Evolutionary conservation across 1,140 invertebrate genomes (phyloP).

Genomic region (Teleopsis dalmanni): DNA sequence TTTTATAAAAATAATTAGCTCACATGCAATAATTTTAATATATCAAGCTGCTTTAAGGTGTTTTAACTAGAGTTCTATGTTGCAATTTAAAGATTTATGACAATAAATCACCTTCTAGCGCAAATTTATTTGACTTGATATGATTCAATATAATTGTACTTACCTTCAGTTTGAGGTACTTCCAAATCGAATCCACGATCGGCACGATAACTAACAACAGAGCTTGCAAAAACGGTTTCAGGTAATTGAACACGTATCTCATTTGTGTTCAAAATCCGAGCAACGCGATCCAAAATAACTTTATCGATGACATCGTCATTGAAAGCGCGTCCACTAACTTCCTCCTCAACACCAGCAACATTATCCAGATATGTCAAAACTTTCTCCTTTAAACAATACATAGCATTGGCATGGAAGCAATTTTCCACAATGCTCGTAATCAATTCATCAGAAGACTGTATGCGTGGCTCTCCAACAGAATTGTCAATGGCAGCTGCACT

Average conservation of each 20-base stretch:
- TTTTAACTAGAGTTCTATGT: too few species aligned
- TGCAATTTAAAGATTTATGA: too few species aligned
- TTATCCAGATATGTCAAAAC: slow-evolving; percentile 64
- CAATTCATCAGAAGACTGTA: slow-evolving; percentile 57
- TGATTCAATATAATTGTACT: slow-evolving; percentile 9
- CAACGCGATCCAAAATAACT: slow-evolving; percentile 62
- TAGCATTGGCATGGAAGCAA: slow-evolving; percentile 58
- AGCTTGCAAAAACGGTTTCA: slow-evolving; percentile 60
- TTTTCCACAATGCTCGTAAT: slow-evolving; percentile 62
- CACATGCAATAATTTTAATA: too few species aligned
- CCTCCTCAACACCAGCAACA: slow-evolving; percentile 56
- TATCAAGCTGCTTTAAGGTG: too few species aligned
- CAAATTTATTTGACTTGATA: not conserved
- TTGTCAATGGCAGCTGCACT: slow-evolving; percentile 50
- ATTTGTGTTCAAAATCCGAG: slow-evolving; percentile 60
- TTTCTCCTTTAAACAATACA: slow-evolving; percentile 64
- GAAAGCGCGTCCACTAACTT: slow-evolving; percentile 51
- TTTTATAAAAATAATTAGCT: too few species aligned
- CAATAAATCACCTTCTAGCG: too few species aligned
- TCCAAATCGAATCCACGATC: slow-evolving; percentile 58
- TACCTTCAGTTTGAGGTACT: slow-evolving; percentile 48
- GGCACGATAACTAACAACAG: slow-evolving; percentile 59
- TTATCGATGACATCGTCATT: slow-evolving; percentile 60
- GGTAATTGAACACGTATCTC: slow-evolving; percentile 63
- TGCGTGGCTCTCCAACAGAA: slow-evolving; percentile 50